phyloP scores from a whole-genome alignment of 2,888 invertebrate genomes.

The Synanthedon myopaeformis region DNA sequence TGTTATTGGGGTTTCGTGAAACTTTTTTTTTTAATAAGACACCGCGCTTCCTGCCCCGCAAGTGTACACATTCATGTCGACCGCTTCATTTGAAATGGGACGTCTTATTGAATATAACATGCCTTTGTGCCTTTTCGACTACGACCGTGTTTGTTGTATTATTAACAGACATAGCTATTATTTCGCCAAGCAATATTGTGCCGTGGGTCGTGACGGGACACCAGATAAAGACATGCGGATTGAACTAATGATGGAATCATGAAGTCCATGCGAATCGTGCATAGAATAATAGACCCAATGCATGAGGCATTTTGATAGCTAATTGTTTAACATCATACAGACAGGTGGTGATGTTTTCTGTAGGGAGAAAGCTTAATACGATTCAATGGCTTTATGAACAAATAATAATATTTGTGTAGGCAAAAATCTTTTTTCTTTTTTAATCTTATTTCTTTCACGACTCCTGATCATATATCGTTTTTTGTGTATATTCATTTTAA shows the following conservation, averaged over 20 bases:
- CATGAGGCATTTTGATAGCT: background rate
- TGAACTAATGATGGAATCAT: background rate
- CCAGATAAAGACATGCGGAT: constrained; percentile 9
- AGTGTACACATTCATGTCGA: constrained; percentile 46
- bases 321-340: too few relatives aligned
- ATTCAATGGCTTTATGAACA: too few relatives aligned
- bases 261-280: too few relatives aligned
- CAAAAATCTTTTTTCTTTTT: too few relatives aligned
- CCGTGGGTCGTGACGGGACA: constrained; percentile 33
- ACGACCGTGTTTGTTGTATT: constrained; percentile 42
- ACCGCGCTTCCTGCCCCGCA: constrained; percentile 64
- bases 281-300: background rate
- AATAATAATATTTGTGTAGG: too few relatives aligned
- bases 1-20: constrained; percentile 32
- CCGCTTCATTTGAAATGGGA: constrained; percentile 32
- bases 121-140: constrained; percentile 68
- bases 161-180: constrained; percentile 39
- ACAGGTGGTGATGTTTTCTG: too few relatives aligned
- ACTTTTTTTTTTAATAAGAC: constrained; percentile 49
- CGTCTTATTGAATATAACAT: constrained; percentile 40
- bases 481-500: too few relatives aligned
- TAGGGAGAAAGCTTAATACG: too few relatives aligned
- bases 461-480: too few relatives aligned
- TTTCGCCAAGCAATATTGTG: constrained; percentile 28
- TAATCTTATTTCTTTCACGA: too few relatives aligned